A percentile compares a stretch with the other conserved stretches of the same genome.
Evolutionary conservation across 2,797 vertebrate species (phyloP).

Genomic region (Gorsachius magnificus): DNA sequence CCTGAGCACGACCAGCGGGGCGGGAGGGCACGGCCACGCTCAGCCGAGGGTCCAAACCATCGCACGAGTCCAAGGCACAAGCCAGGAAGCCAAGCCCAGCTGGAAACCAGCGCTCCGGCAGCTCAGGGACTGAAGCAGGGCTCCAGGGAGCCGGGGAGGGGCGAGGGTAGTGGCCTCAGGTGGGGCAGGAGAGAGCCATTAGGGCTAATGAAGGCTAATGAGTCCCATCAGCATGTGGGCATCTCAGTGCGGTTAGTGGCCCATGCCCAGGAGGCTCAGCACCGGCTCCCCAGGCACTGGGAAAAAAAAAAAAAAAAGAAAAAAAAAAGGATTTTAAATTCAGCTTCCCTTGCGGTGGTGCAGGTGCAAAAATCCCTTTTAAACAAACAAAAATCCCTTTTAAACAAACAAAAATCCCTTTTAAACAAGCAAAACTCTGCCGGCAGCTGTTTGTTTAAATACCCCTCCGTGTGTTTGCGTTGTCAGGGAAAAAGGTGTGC

Average conservation of each 20-base stretch:
- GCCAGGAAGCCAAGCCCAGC: neutral
- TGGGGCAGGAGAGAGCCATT: neutral
- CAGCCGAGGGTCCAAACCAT: neutral
- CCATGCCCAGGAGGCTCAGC: neutral
- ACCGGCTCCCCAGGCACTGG: neutral
- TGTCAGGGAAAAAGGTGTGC: neutral
- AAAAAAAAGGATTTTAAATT: neutral
- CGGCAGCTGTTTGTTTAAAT: neutral
- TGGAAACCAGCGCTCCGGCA: neutral
- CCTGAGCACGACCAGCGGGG: neutral
- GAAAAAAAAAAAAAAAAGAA: too few relatives aligned
- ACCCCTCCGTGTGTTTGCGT: neutral
- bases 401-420: too few relatives aligned
- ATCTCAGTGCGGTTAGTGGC: neutral
- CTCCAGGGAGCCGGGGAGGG: neutral
- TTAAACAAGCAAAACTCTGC: too few relatives aligned
- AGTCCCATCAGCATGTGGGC: neutral
- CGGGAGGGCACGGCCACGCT: fast-evolving
- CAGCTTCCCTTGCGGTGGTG: neutral
- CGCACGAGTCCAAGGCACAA: neutral
- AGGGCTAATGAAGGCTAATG: neutral
- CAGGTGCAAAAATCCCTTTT: neutral
- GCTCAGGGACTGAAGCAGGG: neutral
- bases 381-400: too few relatives aligned
- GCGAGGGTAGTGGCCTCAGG: neutral